Evolutionary conservation across 2,888 invertebrate genomes (phyloP).

Genomic region (Auanema freiburgensis): DNA sequence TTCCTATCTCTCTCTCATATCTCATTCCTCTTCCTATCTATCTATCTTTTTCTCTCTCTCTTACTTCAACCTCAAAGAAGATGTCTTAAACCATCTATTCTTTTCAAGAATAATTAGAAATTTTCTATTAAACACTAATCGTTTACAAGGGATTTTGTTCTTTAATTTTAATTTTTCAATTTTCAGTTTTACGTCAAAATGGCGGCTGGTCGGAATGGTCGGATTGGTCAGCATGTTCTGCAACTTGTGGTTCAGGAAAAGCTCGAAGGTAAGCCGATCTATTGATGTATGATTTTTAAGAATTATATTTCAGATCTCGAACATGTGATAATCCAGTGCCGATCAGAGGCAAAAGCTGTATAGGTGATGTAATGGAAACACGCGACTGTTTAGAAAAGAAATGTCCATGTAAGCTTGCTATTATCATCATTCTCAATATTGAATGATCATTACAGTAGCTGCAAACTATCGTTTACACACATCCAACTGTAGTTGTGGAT

Average conservation of each 20-base stretch:
- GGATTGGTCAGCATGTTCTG: constrained; percentile 47
- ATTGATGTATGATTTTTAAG: neutral
- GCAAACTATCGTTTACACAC: constrained; percentile 29
- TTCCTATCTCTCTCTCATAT: no score
- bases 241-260: constrained; percentile 46
- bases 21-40: no score
- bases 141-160: neutral
- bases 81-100: neutral
- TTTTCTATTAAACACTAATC: constrained; percentile 1
- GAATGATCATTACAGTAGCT: constrained; percentile 23
- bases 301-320: constrained; percentile 9
- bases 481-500: constrained; percentile 50
- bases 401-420: constrained; percentile 35
- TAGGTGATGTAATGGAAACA: constrained; percentile 47
- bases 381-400: constrained; percentile 33
- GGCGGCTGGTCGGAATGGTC: constrained; percentile 53
- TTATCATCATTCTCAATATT: neutral
- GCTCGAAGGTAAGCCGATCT: constrained; percentile 20
- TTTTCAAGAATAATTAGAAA: neutral
- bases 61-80: neutral
- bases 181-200: constrained; percentile 49
- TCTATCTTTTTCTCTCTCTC: no score
- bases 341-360: constrained; percentile 45
- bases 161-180: neutral
- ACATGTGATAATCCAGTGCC: constrained; percentile 52